Evolutionary conservation across 53 echinoderm and acorn worm genomes (phyloP).

Genomic region (Hippasteria phrygiana): DNA sequence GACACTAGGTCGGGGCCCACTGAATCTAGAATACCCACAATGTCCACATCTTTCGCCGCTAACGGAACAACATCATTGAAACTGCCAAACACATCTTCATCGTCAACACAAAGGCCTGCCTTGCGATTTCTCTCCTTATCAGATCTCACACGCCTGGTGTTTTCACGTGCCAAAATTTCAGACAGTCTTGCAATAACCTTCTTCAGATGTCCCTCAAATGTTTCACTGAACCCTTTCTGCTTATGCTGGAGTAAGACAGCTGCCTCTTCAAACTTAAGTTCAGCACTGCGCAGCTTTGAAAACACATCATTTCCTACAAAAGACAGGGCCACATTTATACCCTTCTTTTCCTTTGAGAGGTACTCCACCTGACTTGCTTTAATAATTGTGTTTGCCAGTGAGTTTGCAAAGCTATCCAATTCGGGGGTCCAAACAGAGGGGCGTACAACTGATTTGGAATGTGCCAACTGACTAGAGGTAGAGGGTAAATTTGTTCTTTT

Average conservation of each 20-base stretch:
- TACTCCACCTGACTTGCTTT: conserved; percentile 50
- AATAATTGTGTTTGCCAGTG: conserved; percentile 30
- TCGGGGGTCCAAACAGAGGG: conserved; percentile 27
- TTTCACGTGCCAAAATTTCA: conserved; percentile 39
- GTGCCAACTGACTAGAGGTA: background rate
- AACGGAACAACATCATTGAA: conserved; percentile 24
- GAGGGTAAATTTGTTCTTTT: conserved; percentile 1
- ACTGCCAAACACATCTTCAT: conserved; percentile 37
- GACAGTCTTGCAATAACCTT: conserved; percentile 21
- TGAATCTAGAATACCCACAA: conserved; percentile 37
- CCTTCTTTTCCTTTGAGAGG: conserved; percentile 36
- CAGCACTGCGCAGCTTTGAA: conserved; percentile 18
- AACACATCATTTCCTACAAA: conserved; percentile 12
- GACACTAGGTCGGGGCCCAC: conserved; percentile 76
- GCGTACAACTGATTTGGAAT: conserved; percentile 9
- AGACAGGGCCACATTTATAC: background rate
- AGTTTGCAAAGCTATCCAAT: conserved; percentile 33
- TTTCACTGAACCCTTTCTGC: conserved; percentile 28
- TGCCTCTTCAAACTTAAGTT: conserved; percentile 29
- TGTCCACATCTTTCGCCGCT: conserved; percentile 23
- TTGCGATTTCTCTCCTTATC: conserved; percentile 48
- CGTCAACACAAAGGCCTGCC: conserved; percentile 30
- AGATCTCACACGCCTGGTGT: conserved; percentile 23
- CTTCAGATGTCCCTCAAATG: conserved; percentile 43
- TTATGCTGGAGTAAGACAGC: conserved; percentile 12